Percentiles rank a stretch among this genome's conserved stretches.
Conservation (phyloP, 1,140 invertebrate species). For the Apis dorsata region DNA sequence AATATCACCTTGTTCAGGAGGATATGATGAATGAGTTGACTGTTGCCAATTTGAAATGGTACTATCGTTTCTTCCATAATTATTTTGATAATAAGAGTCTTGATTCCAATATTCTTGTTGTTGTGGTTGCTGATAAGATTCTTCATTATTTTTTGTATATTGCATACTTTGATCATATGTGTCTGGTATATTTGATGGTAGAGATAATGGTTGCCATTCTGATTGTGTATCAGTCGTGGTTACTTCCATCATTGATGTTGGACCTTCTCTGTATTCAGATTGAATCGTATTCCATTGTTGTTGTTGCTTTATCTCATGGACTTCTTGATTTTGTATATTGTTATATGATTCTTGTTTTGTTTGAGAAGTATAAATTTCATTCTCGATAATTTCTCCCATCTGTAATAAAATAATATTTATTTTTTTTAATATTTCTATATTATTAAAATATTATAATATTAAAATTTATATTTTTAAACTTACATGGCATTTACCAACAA, state of each 20-base stretch:
- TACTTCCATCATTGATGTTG: slow-evolving; percentile 69
- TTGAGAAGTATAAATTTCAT: slow-evolving; percentile 50
- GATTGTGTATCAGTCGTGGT: slow-evolving; percentile 60
- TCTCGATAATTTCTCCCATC: slow-evolving; percentile 70
- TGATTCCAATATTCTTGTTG: slow-evolving; percentile 77
- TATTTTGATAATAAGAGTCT: slow-evolving; percentile 72
- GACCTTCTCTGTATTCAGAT: slow-evolving; percentile 64
- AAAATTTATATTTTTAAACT: slow-evolving; percentile 1
- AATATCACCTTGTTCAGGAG: slow-evolving; percentile 63
- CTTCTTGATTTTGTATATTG: slow-evolving; percentile 45
- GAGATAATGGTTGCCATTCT: slow-evolving; percentile 72
- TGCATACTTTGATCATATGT: slow-evolving; percentile 64
- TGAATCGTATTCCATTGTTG: slow-evolving; percentile 66
- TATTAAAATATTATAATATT: background rate
- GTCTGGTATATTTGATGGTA: slow-evolving; percentile 67
- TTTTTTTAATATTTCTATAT: background rate
- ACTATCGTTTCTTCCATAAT: slow-evolving; percentile 64
- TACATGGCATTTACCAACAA: slow-evolving; percentile 72
- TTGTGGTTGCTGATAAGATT: slow-evolving; percentile 70
- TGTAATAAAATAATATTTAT: slow-evolving; percentile 37
- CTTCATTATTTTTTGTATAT: slow-evolving; percentile 62
- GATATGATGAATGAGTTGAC: slow-evolving; percentile 53
- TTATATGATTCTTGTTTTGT: slow-evolving; percentile 36
- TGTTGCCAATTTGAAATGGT: slow-evolving; percentile 69
- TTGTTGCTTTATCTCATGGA: slow-evolving; percentile 50